Base-by-base conservation (phyloP, 2,113 vertebrate species). In the Dasyprocta punctata region DNA sequence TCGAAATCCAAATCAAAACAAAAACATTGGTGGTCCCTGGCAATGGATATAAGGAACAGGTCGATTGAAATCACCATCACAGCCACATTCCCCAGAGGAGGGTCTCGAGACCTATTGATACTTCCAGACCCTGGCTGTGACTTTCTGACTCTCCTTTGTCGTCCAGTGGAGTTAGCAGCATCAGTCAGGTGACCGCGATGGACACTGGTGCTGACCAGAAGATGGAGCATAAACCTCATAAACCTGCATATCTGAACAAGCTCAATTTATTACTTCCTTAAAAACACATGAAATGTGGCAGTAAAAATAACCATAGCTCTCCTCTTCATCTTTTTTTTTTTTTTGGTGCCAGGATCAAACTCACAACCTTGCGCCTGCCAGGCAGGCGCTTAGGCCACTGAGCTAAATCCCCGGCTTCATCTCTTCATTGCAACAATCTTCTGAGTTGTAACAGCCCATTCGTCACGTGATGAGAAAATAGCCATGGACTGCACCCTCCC, bases 51-150 rank as follows among this genome's bases (percentile, higher is more conserved):
- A n/a, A 77, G 52, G 54, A 90, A 87, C 1, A 49, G 44, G 30
- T 2, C 19, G 61, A 85, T 52, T 60, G 88, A 97, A 96, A 87
- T n/a, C 78, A 2, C 82, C 60, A 63, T 71, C 49, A 73, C 33
- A 58, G 83, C 28, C 80, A 86, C 44, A 44, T 13, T 28, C 1
- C 3, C 54, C 75, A 98, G 98, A 98, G 44, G 14, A 92, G 61
- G 30, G 86, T 38, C 38, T 86, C n/a, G n/a, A n/a, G n/a, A n/a
- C 8, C 78, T 97, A 26, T 26, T 24, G 90, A 82, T 56, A 78
- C 49, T 97, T 94, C 77, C 71, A 56, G 4, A 92, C 28, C 75
- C 13, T 47, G 7, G 60, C 11, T 41, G 16, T 77, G 84, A 49
- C 56, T 89, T 83, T 71, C 56, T 13, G 44, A 47, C 60, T 19